Conservation (phyloP, 2,113 vertebrate species). For the Pholis gunnellus region DNA sequence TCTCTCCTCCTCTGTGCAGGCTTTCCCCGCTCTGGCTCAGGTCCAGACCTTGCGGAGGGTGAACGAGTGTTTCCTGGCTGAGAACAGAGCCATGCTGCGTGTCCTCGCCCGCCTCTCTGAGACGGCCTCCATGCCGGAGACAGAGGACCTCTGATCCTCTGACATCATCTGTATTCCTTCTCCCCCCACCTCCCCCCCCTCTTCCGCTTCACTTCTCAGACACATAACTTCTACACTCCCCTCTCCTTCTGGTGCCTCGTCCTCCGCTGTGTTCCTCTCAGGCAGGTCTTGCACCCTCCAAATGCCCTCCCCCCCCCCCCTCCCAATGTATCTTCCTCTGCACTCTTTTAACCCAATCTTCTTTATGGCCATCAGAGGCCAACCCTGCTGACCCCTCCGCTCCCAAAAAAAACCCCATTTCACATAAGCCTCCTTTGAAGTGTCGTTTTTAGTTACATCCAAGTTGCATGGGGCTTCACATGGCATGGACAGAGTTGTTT, state of each 20-base stretch:
- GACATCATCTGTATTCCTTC: constrained; percentile 72
- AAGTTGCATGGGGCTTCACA: constrained; percentile 26
- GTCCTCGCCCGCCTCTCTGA: constrained; percentile 91
- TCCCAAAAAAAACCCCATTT: constrained; percentile 18
- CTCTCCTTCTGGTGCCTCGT: constrained; percentile 63
- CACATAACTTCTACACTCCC: constrained; percentile 78
- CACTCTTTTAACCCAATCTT: constrained; percentile 36
- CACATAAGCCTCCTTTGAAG: constrained; percentile 50
- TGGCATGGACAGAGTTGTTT: background rate
- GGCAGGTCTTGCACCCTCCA: constrained; percentile 65
- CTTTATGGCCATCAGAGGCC: constrained; percentile 19
- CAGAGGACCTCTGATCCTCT: constrained; percentile 91
- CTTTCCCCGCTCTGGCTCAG: constrained; percentile 92
- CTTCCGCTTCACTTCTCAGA: constrained; percentile 62
- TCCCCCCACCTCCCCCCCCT: constrained; percentile 37
- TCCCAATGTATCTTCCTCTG: constrained; percentile 5
- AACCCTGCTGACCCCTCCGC: constrained; percentile 24
- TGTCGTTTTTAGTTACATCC: constrained; percentile 56
- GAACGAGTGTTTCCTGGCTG: constrained; percentile 92
- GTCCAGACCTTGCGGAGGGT: constrained; percentile 91
- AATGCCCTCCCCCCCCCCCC: background rate
- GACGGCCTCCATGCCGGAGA: constrained; percentile 88
- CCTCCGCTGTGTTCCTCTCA: constrained; percentile 67
- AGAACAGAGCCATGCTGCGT: constrained; percentile 95
- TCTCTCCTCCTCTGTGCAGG: constrained; percentile 85